Conservation (phyloP, 2,797 vertebrate species). For the Phyllotis vaccarum region DNA sequence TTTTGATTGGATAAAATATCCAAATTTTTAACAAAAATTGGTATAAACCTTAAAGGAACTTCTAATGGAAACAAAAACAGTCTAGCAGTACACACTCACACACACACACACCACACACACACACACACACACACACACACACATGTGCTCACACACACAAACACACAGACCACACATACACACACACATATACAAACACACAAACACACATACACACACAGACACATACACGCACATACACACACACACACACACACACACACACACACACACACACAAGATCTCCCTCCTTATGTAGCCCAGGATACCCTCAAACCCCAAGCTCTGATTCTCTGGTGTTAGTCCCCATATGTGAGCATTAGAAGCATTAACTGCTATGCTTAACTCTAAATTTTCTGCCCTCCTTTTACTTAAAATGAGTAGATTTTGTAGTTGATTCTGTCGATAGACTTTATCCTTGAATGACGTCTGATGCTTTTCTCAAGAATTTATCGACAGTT, state of each 20-base stretch:
- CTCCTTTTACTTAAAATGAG: not conserved
- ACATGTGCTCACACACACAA: no score
- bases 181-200: no score
- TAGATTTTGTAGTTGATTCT: not conserved
- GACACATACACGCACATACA: no score
- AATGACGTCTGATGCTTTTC: not conserved
- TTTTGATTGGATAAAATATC: conserved; percentile 32
- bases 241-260: no score
- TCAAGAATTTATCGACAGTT: conserved; percentile 13
- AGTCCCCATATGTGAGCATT: not conserved
- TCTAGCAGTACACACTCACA: not conserved
- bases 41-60: not conserved
- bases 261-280: not conserved
- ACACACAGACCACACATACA: no score
- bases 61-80: not conserved
- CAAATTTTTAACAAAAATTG: conserved; percentile 34
- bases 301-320: not conserved
- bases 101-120: no score
- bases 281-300: not conserved
- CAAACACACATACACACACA: no score
- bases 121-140: no score
- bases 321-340: not conserved
- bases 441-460: not conserved
- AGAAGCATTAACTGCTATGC: not conserved
- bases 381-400: not conserved